Evolutionary conservation across 2,113 vertebrate genomes (phyloP).

Genomic region (Mohoua ochrocephala): DNA sequence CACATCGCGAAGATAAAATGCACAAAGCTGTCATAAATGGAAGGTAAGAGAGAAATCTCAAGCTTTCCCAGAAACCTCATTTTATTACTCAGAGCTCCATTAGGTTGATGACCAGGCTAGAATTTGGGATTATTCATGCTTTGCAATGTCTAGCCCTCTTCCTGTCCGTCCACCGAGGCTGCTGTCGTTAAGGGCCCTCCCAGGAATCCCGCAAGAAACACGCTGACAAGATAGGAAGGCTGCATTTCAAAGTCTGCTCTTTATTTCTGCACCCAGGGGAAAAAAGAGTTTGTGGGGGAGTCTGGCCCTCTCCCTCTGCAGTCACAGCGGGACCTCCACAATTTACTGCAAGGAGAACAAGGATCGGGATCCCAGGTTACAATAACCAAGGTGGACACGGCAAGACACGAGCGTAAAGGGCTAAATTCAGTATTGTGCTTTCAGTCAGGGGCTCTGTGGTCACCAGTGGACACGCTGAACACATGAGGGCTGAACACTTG

Average conservation of each 20-base stretch:
- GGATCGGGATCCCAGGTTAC: not conserved
- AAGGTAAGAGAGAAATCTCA: not conserved
- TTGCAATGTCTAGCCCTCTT: slow-evolving; percentile 15
- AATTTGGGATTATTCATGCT: not conserved
- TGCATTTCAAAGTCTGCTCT: not conserved
- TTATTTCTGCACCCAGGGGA: not conserved
- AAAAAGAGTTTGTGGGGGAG: not conserved
- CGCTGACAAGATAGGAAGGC: rapidly evolving
- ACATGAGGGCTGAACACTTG: rapidly evolving
- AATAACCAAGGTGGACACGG: not conserved
- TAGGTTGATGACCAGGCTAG: not conserved
- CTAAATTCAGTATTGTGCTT: not conserved
- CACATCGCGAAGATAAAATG: not conserved
- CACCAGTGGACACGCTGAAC: not conserved
- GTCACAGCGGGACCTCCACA: not conserved
- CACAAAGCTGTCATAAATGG: not conserved
- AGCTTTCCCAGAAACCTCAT: not conserved
- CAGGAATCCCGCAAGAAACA: not conserved
- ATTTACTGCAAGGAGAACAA: not conserved
- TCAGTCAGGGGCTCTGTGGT: not conserved
- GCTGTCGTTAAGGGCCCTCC: not conserved
- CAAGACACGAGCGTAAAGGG: rapidly evolving
- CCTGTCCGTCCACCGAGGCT: not conserved
- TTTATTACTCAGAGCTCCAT: not conserved
- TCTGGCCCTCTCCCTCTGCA: not conserved